Evolutionary conservation across 1,140 invertebrate species (phyloP).

Genomic region (Chelonus insularis): DNA sequence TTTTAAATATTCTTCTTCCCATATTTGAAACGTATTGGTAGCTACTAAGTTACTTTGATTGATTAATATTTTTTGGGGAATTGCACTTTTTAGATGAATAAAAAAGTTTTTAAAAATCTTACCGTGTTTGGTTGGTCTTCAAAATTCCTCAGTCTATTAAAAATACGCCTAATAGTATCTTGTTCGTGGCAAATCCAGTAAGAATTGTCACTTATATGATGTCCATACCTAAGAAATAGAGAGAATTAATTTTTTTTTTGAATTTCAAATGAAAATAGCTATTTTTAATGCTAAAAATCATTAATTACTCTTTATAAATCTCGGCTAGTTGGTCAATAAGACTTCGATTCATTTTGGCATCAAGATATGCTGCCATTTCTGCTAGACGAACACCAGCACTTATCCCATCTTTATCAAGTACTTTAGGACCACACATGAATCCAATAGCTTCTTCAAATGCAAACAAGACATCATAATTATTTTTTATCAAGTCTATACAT

Average conservation of each 20-base stretch:
- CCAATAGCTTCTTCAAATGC: slow-evolving; percentile 96
- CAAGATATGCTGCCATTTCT: slow-evolving; percentile 78
- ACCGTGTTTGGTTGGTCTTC: slow-evolving; percentile 66
- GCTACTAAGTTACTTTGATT: too few species aligned
- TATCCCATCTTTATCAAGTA: slow-evolving; percentile 96
- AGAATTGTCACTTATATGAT: slow-evolving; percentile 82
- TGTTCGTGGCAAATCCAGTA: slow-evolving; percentile 88
- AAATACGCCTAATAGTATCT: slow-evolving; percentile 73
- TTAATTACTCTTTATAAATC: slow-evolving; percentile 73
- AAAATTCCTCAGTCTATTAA: slow-evolving; percentile 80
- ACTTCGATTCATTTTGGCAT: slow-evolving; percentile 66
- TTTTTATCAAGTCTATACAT: slow-evolving; percentile 70
- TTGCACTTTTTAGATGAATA: too few species aligned
- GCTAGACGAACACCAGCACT: slow-evolving; percentile 79
- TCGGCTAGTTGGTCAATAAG: slow-evolving; percentile 76
- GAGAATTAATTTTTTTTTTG: too few species aligned
- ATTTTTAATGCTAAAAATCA: neutral
- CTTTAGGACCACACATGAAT: slow-evolving; percentile 87
- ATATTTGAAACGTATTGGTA: too few species aligned
- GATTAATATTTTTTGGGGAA: too few species aligned
- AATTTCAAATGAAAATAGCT: slow-evolving; percentile 15
- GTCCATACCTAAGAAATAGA: slow-evolving; percentile 70
- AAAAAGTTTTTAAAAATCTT: slow-evolving; percentile 46
- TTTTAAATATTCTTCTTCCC: too few species aligned
- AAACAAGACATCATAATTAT: slow-evolving; percentile 81